Conservation (phyloP, 2,888 invertebrate species). For the Thymelicus sylvestris region DNA sequence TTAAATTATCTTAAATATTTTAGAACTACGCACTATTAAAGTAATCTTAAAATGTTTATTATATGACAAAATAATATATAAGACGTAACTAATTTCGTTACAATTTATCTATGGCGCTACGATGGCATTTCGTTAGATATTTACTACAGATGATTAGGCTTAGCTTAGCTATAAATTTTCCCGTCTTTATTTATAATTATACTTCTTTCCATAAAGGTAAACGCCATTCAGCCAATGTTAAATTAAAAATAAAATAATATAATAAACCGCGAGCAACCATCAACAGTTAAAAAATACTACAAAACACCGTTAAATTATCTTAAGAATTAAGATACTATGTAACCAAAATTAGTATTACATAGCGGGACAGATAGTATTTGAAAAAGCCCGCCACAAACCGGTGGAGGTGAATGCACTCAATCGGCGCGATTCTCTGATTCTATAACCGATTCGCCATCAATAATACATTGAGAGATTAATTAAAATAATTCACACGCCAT, state of each 20-base stretch:
- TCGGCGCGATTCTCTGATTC: constrained; percentile 54
- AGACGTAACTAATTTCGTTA: too few relatives aligned
- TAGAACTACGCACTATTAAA: too few relatives aligned
- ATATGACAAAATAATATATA: too few relatives aligned
- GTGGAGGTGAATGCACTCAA: constrained; percentile 65
- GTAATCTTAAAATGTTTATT: too few relatives aligned
- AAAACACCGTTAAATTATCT: constrained; percentile 4
- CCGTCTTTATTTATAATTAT: too few relatives aligned
- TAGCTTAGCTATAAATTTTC: too few relatives aligned
- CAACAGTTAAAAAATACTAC: too few relatives aligned
- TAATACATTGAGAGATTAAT: constrained; percentile 28
- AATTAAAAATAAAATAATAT: neutral
- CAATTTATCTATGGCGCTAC: too few relatives aligned
- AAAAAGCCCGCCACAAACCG: constrained; percentile 52
- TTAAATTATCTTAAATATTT: too few relatives aligned
- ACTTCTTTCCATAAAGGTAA: neutral
- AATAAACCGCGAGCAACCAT: too few relatives aligned
- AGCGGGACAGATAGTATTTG: constrained; percentile 49
- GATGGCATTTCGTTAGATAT: too few relatives aligned
- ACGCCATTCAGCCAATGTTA: neutral
- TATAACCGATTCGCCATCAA: constrained; percentile 40
- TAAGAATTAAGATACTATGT: neutral
- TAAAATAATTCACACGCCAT: constrained; percentile 17
- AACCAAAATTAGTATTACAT: constrained; percentile 45
- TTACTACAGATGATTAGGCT: too few relatives aligned